These are phyloP conservation scores for Eustalomyia histrio DNA, from an alignment of 2,888 invertebrate species.

Conservation along the genomic window DNA sequence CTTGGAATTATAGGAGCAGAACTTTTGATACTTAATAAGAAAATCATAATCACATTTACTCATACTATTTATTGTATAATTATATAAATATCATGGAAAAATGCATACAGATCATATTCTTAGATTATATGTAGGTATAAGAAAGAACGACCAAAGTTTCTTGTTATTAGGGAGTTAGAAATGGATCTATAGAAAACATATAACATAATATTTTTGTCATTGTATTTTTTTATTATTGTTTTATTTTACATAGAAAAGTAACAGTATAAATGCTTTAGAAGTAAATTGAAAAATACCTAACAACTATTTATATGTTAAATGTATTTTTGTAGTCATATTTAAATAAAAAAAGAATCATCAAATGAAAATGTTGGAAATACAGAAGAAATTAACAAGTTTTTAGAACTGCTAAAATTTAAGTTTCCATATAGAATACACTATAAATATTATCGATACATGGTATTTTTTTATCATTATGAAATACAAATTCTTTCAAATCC, in stretches of 20 bases:
- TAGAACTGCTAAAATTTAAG: no score
- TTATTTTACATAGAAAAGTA: neutral
- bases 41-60: conserved; percentile 33
- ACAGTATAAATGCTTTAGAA: neutral
- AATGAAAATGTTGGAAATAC: neutral
- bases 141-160: conserved; percentile 3
- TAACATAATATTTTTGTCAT: neutral
- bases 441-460: no score
- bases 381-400: no score
- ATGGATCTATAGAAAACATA: neutral
- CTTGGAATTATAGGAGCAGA: conserved; percentile 77
- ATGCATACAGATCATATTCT: conserved; percentile 11
- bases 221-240: no score
- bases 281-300: neutral
- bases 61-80: neutral
- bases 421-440: no score
- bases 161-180: neutral
- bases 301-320: conserved; percentile 31
- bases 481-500: no score
- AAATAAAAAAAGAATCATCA: conserved; percentile 29
- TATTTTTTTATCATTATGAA: no score
- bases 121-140: neutral
- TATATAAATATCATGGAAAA: conserved; percentile 5
- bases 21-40: conserved; percentile 63
- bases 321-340: conserved; percentile 48